phyloP scores from a whole-genome alignment of 2,113 vertebrate genomes.

The Caranx ignobilis region DNA sequence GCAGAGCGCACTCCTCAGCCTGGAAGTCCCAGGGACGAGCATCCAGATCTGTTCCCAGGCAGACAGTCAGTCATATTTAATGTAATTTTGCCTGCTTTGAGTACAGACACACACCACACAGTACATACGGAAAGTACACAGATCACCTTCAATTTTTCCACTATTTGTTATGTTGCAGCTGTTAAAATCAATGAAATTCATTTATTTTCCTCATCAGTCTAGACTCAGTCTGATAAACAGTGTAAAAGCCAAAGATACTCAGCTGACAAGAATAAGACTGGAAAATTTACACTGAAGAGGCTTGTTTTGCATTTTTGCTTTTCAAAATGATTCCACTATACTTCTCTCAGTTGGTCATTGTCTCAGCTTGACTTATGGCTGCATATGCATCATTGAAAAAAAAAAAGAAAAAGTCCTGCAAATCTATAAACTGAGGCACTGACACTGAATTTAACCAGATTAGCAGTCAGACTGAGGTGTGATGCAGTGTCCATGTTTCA shows the following conservation, averaged over 20 bases:
- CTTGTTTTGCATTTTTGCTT: too few relatives aligned
- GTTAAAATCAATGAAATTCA: too few relatives aligned
- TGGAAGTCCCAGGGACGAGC: slow-evolving; percentile 99
- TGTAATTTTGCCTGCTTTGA: background rate
- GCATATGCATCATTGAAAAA: background rate
- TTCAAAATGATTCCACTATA: background rate
- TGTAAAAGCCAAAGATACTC: too few relatives aligned
- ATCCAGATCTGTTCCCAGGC: slow-evolving; percentile 89
- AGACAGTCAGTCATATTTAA: background rate
- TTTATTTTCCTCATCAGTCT: too few relatives aligned
- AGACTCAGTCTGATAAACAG: too few relatives aligned
- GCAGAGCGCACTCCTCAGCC: slow-evolving; percentile 95
- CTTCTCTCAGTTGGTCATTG: too few relatives aligned
- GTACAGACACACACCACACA: too few relatives aligned
- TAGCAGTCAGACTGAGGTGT: background rate
- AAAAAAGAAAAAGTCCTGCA: background rate
- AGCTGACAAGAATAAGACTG: too few relatives aligned
- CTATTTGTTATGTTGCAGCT: too few relatives aligned
- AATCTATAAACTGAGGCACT: background rate
- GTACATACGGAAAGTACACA: too few relatives aligned
- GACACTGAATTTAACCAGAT: background rate
- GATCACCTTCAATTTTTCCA: too few relatives aligned
- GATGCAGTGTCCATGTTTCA: background rate
- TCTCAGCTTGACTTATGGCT: background rate
- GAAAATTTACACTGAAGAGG: too few relatives aligned